A percentile compares a stretch with the other conserved stretches of the same genome.
Conservation (phyloP, 2,113 vertebrate genomes). For the Genyomyrus donnyi region DNA sequence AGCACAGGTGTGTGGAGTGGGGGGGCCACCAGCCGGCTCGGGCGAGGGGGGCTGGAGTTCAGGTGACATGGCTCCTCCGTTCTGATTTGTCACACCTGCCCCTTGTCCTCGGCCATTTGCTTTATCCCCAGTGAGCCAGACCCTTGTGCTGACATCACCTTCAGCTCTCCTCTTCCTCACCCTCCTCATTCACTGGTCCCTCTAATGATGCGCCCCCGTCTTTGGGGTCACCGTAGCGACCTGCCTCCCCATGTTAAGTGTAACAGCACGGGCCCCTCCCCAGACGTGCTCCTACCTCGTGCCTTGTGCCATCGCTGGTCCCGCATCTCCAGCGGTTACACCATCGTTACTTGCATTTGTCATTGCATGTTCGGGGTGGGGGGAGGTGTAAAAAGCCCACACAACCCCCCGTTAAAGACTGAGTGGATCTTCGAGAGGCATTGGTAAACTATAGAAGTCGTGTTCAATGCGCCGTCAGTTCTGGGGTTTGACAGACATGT, state of each 20-base stretch:
- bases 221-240: background rate
- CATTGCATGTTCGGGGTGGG: conserved; percentile 27
- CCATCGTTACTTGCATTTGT: conserved; percentile 13
- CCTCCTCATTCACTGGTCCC: background rate
- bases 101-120: background rate
- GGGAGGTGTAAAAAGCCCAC: background rate
- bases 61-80: background rate
- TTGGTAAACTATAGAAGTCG: conserved; percentile 29
- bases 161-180: background rate
- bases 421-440: conserved; percentile 15
- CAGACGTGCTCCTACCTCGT: background rate
- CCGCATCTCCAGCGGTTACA: background rate
- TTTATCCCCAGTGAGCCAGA: background rate
- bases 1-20: background rate
- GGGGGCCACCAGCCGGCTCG: background rate
- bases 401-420: background rate
- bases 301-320: background rate
- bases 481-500: conserved; percentile 47
- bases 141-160: background rate
- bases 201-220: background rate
- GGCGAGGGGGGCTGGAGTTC: background rate
- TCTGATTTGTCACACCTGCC: background rate
- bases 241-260: background rate
- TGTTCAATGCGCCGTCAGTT: conserved; percentile 34
- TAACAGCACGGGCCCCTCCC: background rate